phyloP scores from a whole-genome alignment of 2,888 invertebrate species.

The Napeogenes sylphis region DNA sequence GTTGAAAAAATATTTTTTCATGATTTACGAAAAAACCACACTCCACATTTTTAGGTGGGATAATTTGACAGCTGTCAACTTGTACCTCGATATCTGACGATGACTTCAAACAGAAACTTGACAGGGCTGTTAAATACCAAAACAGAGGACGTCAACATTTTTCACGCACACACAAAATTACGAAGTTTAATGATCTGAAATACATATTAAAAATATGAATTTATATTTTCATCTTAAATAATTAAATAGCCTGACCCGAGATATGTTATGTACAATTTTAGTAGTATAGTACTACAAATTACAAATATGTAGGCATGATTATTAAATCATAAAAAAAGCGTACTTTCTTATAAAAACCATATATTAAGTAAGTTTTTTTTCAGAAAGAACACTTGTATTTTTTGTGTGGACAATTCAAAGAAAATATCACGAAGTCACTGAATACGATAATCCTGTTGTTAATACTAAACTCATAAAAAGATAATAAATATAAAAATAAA shows the following conservation, averaged over 20 bases:
- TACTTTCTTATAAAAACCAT: no score
- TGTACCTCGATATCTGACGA: background rate
- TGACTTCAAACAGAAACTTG: background rate
- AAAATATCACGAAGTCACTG: no score
- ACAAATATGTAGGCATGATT: no score
- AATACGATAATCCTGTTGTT: no score
- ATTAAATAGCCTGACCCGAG: background rate
- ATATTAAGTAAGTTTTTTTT: no score
- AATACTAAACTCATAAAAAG: no score
- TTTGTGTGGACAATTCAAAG: no score
- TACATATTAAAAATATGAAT: background rate
- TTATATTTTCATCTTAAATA: background rate
- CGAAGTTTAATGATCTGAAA: background rate
- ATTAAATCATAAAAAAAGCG: no score
- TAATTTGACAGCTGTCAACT: slow-evolving; percentile 36
- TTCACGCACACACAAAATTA: background rate
- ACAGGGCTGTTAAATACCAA: background rate
- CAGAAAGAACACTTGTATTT: no score
- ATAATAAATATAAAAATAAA: no score
- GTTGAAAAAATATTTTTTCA: background rate
- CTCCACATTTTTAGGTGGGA: slow-evolving; percentile 31
- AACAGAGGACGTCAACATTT: background rate
- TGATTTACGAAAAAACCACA: slow-evolving; percentile 6
- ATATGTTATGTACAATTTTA: no score
- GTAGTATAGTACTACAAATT: no score